Conservation (phyloP, 1,140 invertebrate genomes). For the Dreissena rostriformis region DNA sequence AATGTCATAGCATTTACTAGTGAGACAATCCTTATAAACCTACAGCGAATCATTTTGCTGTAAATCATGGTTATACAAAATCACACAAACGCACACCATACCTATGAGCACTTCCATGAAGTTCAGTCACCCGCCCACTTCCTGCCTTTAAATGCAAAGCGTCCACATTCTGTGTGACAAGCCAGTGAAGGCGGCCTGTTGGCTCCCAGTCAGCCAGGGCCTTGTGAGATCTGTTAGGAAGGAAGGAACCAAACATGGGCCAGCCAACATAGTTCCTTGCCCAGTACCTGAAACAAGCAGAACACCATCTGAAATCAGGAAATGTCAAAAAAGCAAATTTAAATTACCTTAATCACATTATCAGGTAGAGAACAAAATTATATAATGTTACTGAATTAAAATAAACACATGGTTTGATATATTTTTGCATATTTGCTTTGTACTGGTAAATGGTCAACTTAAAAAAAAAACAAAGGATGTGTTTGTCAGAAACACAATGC, state of each 20-base stretch:
- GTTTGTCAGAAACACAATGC: no score
- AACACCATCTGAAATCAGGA: background rate
- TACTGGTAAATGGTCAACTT: no score
- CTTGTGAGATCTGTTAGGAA: conserved; percentile 83
- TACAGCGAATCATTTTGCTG: no score
- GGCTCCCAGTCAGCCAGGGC: conserved; percentile 83
- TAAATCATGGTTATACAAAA: no score
- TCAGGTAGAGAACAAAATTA: background rate
- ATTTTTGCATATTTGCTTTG: no score
- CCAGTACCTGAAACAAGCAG: conserved; percentile 90
- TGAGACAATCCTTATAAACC: no score
- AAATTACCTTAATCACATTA: background rate
- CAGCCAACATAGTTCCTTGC: conserved; percentile 97
- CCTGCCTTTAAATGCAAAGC: conserved; percentile 95
- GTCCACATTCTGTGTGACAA: conserved; percentile 98
- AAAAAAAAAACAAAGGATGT: no score
- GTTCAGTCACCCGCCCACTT: conserved; percentile 91
- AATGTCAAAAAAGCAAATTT: background rate
- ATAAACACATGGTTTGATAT: background rate
- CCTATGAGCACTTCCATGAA: conserved; percentile 92
- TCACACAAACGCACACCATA: no score
- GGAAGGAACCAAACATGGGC: conserved; percentile 85
- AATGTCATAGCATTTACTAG: no score
- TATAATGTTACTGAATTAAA: background rate
- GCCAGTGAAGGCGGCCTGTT: conserved; percentile 77